phyloP scores from a whole-genome alignment of 2,797 vertebrate species.

The Steatocranus sp. region DNA sequence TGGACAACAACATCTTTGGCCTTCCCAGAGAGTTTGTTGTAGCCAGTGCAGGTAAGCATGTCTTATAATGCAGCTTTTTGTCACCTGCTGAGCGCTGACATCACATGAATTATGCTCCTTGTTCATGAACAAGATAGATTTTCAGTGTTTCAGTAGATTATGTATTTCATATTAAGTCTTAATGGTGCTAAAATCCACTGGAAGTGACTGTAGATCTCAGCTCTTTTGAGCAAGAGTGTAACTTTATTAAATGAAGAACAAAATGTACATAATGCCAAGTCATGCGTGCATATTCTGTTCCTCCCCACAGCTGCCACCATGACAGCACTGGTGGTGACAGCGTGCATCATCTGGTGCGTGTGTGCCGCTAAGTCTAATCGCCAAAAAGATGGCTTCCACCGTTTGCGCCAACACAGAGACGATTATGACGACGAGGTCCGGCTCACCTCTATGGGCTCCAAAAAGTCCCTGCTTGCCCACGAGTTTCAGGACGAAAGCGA shows the following conservation, averaged over 20 bases:
- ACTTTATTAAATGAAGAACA: background rate
- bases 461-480: slow-evolving; percentile 92
- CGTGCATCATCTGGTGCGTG: slow-evolving; percentile 97
- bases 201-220: background rate
- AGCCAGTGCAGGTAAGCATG: slow-evolving; percentile 85
- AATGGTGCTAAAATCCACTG: background rate
- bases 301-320: slow-evolving; percentile 86
- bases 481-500: slow-evolving; percentile 99
- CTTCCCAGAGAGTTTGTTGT: slow-evolving; percentile 93
- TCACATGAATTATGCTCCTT: background rate
- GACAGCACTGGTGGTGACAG: slow-evolving; percentile 90
- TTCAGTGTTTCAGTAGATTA: background rate
- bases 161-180: background rate
- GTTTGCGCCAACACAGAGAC: slow-evolving; percentile 90
- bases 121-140: background rate
- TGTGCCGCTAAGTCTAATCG: slow-evolving; percentile 93
- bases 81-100: background rate
- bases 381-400: slow-evolving; percentile 97
- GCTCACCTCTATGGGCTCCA: slow-evolving; percentile 92
- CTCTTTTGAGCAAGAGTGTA: background rate
- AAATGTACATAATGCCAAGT: background rate
- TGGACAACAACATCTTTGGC: slow-evolving; percentile 92
- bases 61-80: background rate
- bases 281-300: background rate
- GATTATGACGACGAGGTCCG: slow-evolving; percentile 96